Conservation (phyloP, 2,113 vertebrate species). For the Alaudala cheleensis region DNA sequence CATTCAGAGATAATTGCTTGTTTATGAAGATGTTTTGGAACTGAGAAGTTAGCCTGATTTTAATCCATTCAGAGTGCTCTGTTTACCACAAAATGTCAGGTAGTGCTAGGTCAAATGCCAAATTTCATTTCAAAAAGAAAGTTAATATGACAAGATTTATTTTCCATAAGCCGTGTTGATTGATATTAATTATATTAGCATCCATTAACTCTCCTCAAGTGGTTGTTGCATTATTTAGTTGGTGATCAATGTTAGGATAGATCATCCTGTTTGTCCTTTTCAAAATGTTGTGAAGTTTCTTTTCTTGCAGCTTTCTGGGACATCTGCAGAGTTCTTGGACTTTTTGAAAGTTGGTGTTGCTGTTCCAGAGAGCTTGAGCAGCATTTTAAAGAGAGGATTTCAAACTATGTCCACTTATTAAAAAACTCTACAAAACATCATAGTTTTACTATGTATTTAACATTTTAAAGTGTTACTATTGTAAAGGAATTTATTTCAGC, state of each 20-base stretch:
- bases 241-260: not conserved
- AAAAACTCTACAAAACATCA: not conserved
- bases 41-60: not conserved
- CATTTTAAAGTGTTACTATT: not conserved
- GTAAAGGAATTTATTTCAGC: not conserved
- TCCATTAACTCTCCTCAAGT: not conserved
- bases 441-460: not conserved
- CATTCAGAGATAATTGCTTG: not conserved
- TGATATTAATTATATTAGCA: not conserved
- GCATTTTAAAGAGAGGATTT: not conserved
- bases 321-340: not conserved
- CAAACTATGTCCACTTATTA: not conserved
- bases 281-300: not conserved
- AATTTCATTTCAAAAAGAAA: not conserved
- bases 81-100: not conserved
- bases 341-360: not conserved
- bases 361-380: not conserved
- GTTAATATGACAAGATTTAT: slow-evolving; percentile 9
- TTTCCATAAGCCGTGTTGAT: not conserved
- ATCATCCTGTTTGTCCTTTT: not conserved
- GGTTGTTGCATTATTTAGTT: not conserved
- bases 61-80: not conserved
- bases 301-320: not conserved
- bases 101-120: not conserved
- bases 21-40: not conserved